Percentiles rank a stretch among this genome's conserved stretches.
These are phyloP conservation scores for Aurelia sp. DNA, from an alignment of 30 jellyfish, hydroid and myxozoan species.

Conservation along the genomic window DNA sequence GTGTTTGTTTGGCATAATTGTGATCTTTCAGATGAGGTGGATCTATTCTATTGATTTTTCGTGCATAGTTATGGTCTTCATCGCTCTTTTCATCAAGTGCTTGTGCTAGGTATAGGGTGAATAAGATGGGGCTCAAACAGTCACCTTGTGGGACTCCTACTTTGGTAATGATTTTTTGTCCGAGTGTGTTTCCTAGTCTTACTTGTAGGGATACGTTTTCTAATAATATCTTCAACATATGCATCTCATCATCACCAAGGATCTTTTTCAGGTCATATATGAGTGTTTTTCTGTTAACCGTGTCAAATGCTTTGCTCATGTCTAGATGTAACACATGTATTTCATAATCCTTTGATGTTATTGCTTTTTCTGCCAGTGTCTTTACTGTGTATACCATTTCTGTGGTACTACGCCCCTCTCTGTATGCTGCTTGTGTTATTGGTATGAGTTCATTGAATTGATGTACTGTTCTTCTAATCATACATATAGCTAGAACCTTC, in stretches of 20 bases:
- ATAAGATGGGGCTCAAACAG: constrained; percentile 20
- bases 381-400: constrained; percentile 8
- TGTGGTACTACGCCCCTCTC: constrained; percentile 27
- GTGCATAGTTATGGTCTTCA: background rate
- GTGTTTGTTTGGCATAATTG: background rate
- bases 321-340: background rate
- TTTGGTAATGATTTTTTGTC: constrained; percentile 7
- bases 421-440: constrained; percentile 13
- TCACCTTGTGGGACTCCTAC: constrained; percentile 26
- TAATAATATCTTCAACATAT: no score
- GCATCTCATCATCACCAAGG: no score
- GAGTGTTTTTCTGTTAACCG: no score
- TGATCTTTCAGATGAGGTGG: constrained; percentile 3
- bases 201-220: background rate
- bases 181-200: background rate
- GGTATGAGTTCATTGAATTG: no score
- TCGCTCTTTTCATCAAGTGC: background rate
- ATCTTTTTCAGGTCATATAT: no score
- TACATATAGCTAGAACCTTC: no score
- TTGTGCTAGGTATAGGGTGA: constrained; percentile 27
- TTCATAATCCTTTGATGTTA: background rate
- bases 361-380: background rate
- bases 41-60: background rate
- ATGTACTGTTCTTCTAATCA: no score
- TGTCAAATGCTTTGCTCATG: background rate